Evolutionary conservation across 2,113 vertebrate species (phyloP).

Genomic region (Cairina moschata): DNA sequence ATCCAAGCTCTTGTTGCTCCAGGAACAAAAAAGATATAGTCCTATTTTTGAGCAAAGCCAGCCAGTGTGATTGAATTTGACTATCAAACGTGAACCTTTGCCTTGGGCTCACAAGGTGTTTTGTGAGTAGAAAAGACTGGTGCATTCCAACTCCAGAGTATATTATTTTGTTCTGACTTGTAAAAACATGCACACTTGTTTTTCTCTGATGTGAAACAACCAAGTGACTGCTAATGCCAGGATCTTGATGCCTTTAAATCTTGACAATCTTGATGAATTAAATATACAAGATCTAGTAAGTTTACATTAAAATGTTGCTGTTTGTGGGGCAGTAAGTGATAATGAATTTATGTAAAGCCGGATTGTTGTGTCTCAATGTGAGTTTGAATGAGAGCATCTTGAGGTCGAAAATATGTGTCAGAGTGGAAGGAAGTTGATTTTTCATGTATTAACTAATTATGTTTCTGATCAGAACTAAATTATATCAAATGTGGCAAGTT

Average conservation of each 20-base stretch:
- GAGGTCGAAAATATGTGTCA: background rate
- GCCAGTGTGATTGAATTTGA: background rate
- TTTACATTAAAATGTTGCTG: background rate
- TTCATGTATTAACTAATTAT: background rate
- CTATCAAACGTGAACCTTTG: background rate
- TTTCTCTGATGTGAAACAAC: background rate
- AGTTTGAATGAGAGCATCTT: background rate
- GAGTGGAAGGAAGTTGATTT: background rate
- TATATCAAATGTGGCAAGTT: background rate
- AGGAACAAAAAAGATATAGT: background rate
- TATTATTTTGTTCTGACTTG: slow-evolving; percentile 40
- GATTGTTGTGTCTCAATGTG: background rate
- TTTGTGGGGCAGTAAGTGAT: background rate
- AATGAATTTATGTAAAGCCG: background rate
- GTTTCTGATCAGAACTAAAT: background rate
- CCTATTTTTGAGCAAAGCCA: background rate
- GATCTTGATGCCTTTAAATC: background rate
- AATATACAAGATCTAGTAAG: background rate
- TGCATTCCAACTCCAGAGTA: background rate
- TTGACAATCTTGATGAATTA: background rate
- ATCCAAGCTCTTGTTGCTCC: background rate
- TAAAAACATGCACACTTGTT: background rate
- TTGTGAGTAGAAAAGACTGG: background rate
- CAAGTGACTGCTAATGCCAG: background rate
- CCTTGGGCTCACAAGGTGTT: background rate